Base-by-base conservation (phyloP, 2,113 vertebrate genomes). In the Anthoscopus minutus region DNA sequence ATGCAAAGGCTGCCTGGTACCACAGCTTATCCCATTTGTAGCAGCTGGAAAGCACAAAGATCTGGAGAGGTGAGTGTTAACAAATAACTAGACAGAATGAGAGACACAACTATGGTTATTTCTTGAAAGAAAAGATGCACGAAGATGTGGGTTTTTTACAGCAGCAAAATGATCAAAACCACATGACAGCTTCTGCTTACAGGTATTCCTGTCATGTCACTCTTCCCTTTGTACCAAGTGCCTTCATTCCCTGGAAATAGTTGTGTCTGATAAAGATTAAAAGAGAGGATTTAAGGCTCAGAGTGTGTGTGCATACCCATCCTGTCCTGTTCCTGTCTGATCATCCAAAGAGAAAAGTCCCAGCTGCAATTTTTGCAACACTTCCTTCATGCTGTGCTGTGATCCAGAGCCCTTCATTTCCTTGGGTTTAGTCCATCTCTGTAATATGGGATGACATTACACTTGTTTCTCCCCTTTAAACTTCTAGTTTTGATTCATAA, bases 91-190 rank as follows among this genome's bases (percentile, higher is more conserved):
- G 84, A 79, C 76, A 95, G 84, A 94, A 91, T 86, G 89, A 86
- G 74, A 94, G 93, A 95, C 37, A 80, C 50, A 80, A n/a, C 50
- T 81, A 40, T 33, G 45, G 40, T 82, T 93, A 65, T 86, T 92
- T 92, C 70, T 57, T 81, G 81, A 89, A 87, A 95, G 78, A 92
- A 61, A 93, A 79, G 62, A 92, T 60, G 76, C 89, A 93, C 93
- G 53, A 62, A 58, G 66, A 73, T 84, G 37, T 38, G 56, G 25
- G 12, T 6, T 0, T 18, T 74, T 93, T 82, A 73, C 38, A 80
- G 81, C 35, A 83, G 64, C 13, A 83, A 83, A 94, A 93, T 96
- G 93, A 97, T 96, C 89, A 97, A 96, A 96, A 87, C 28, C 83
- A 61, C 45, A 69, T 30, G 61, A 96, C 89, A 95, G 65, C 33